Evolutionary conservation across 1,140 invertebrate species (phyloP), one percentile per base, ranked within the genome.

Genomic region (Dolichoris vasculosae): DNA sequence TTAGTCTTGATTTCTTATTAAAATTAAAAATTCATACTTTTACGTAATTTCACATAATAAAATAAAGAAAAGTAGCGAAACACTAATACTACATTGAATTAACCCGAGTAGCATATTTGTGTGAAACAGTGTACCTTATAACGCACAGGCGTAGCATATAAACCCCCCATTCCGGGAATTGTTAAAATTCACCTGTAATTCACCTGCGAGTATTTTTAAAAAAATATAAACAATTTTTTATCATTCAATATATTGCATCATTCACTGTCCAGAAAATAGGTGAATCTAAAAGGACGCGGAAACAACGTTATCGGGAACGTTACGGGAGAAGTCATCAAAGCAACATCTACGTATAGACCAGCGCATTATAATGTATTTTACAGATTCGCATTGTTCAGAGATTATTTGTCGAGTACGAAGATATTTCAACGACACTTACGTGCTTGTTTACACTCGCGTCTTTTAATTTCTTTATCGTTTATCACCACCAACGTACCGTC

Each of bases 151-250:
- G 30, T 15, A 20, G 23, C 20, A 15, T 17, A 40, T n/a, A 38
- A 73, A 73, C 43, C 23, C 6, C 69, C 38, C 38, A 23, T 73
- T 73, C 26, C 38, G 38, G 2, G 38, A 43, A 73, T 38, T 23
- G 35, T 73, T 73, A 73, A 23, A 43, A 73, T 73, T 20, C 69
- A 73, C 69, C 69, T 73, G 69, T 32, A 43, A 26, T n/a, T 7
- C 69, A 38, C 35, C 11, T 3, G 4, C 67, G 32, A 13, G 35
- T 6, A 4, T 2, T 1, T 30, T 11, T 30, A 38, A 20, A 20
- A 32, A 67, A 69, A 69, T 69, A 17, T 15, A 69, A 69, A 69
- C 20, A 4, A 13, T 23, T 69, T 35, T 69, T 40, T 23, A 38
- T 32, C 35, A 38, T 38, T 15, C 32, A 20, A 38, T 38, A 23